Evolutionary conservation across 2,888 invertebrate species (phyloP), one percentile per base, ranked within the genome.

Genomic region (Neria commutata): DNA sequence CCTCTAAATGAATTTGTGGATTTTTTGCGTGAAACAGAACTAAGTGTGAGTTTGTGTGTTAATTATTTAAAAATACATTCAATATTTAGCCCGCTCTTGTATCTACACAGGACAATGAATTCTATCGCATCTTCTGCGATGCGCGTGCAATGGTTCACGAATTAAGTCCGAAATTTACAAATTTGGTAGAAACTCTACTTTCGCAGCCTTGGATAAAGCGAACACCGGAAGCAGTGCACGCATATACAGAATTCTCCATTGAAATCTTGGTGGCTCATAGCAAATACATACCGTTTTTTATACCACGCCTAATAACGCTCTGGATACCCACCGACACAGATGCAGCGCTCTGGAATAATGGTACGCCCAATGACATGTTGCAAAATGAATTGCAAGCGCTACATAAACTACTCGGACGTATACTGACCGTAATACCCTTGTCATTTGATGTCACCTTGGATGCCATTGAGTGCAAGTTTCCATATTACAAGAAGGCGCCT

Each of bases 401-500:
- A 4, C 94, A 94, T 69, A 75, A 82, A 17, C 73, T 85, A 8
- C 67, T 87, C 1, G 72, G 76, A 59, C 80, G 82, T 10, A 69
- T 82, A 33, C 60, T 81, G 0, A 76, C 74, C 2, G 75, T 78
- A 1, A 78, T 82, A 42, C 89, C 89, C 17, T 85, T 89, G 86
- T 87, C 90, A 23, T 87, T 86, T 70, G 88, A 89, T 62, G 79
- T 91, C 21, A 79, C 94, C 17, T 76, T 91, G 67, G 86, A 89
- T 48, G 83, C 86, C 11, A 81, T 93, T 17, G 83, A 84, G 56
- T 83, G 84, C 2, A 83, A 85, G 49, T 95, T 90, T 80, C 96
- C 96, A 0, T 95, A 92, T 77, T 86, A 88, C 75, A 89, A 88
- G 71, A 87, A 86, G 57, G 84, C 88, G 1, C 82, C 88, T 3